phyloP scores from a whole-genome alignment of 2,797 vertebrate species.

The Rhodeus uyekii region DNA sequence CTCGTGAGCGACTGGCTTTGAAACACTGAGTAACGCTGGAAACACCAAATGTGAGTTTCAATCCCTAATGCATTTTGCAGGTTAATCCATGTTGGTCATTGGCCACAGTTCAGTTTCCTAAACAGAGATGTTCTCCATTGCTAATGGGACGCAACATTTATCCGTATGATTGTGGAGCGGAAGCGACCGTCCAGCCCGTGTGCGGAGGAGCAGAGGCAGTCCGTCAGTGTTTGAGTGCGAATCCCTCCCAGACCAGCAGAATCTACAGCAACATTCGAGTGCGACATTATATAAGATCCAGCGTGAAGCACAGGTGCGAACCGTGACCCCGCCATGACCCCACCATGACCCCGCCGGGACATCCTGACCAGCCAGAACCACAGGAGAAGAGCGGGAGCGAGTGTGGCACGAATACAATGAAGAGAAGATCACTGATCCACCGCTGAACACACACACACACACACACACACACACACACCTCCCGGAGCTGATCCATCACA shows the following conservation, averaged over 20 bases:
- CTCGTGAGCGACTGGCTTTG: no score
- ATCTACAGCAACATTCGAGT: conserved; percentile 3
- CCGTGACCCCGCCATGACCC: no score
- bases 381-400: no score
- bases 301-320: neutral
- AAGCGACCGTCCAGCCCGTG: no score
- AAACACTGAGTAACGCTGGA: neutral
- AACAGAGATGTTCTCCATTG: neutral
- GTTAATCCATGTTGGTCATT: neutral
- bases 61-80: neutral
- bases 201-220: no score
- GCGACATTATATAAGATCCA: neutral
- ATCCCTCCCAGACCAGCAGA: neutral
- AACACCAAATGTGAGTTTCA: neutral
- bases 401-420: neutral
- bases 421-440: neutral
- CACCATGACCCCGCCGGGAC: no score
- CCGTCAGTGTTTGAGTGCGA: neutral
- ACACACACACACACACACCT: conserved; percentile 35
- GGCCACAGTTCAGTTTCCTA: neutral
- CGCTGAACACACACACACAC: neutral
- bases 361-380: no score
- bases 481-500: conserved; percentile 29
- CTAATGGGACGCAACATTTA: neutral
- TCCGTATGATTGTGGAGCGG: neutral